Conservation (phyloP, 2,113 vertebrate genomes). For the Phylloscopus trochilus region DNA sequence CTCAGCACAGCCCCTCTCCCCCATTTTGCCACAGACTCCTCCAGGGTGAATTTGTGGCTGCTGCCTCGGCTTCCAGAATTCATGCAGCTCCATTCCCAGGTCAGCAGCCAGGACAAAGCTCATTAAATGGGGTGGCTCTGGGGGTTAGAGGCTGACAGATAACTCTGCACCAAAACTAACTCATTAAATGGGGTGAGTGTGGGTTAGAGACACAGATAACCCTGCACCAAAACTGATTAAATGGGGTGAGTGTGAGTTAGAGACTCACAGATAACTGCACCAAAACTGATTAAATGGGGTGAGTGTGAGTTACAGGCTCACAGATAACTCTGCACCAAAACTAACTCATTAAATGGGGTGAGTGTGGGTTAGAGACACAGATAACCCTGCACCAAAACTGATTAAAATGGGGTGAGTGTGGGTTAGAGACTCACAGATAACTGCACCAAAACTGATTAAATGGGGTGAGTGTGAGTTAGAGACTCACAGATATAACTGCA, state of each 20-base stretch:
- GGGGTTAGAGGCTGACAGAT: not conserved
- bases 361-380: no score
- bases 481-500: not conserved
- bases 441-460: not conserved
- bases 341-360: no score
- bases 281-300: not conserved
- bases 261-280: not conserved
- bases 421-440: not conserved
- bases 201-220: not conserved
- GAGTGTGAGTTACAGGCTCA: not conserved
- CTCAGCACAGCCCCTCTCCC: not conserved
- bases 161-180: not conserved
- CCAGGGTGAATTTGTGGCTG: not conserved
- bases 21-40: not conserved
- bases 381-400: not conserved
- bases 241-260: not conserved
- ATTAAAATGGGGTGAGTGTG: no score
- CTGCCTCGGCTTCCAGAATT: not conserved
- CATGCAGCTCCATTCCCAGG: not conserved
- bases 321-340: not conserved
- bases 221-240: not conserved
- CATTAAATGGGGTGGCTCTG: no score
- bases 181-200: accelerated
- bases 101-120: not conserved
- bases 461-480: not conserved